phyloP scores from a whole-genome alignment of 1,140 invertebrate genomes.

The Coenobita brevimanus region DNA sequence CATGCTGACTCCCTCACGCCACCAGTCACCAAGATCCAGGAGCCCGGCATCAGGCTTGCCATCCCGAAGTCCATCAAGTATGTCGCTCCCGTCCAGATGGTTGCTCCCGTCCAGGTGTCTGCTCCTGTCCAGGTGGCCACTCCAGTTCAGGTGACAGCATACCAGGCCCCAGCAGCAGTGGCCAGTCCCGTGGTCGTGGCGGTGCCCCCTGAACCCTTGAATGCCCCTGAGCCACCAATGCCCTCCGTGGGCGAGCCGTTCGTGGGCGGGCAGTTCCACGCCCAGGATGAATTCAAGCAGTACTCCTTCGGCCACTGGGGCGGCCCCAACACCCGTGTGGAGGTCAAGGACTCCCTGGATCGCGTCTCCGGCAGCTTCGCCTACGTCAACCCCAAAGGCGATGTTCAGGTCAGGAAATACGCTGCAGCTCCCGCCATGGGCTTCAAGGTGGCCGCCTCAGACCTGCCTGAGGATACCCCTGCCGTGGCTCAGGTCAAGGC shows the following conservation, averaged over 20 bases:
- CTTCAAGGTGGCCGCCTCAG: slow-evolving; percentile 70
- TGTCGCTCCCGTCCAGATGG: no score
- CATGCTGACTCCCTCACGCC: no score
- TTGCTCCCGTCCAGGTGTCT: no score
- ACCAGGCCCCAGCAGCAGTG: no score
- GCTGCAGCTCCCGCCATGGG: slow-evolving; percentile 70
- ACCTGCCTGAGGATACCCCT: slow-evolving; percentile 68
- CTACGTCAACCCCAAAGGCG: slow-evolving; percentile 68
- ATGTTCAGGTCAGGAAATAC: slow-evolving; percentile 57
- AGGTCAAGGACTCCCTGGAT: slow-evolving; percentile 55
- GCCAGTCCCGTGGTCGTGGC: slow-evolving; percentile 25
- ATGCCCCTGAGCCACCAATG: slow-evolving; percentile 19
- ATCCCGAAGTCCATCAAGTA: no score
- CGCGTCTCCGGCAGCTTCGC: slow-evolving; percentile 74
- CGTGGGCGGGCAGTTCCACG: slow-evolving; percentile 66
- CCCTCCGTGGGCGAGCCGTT: slow-evolving; percentile 20
- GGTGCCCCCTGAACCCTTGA: slow-evolving; percentile 5
- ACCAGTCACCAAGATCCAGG: no score
- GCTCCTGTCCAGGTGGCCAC: no score
- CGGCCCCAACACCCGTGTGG: slow-evolving; percentile 54
- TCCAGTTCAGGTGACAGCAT: no score
- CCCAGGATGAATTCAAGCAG: slow-evolving; percentile 70
- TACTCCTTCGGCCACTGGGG: slow-evolving; percentile 69
- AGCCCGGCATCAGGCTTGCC: no score
- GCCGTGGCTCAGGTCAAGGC: slow-evolving; percentile 57